A percentile compares a stretch with the other conserved stretches of the same genome.
Evolutionary conservation across 2,888 invertebrate genomes (phyloP).

Genomic region (Synanthedon formicaeformis): DNA sequence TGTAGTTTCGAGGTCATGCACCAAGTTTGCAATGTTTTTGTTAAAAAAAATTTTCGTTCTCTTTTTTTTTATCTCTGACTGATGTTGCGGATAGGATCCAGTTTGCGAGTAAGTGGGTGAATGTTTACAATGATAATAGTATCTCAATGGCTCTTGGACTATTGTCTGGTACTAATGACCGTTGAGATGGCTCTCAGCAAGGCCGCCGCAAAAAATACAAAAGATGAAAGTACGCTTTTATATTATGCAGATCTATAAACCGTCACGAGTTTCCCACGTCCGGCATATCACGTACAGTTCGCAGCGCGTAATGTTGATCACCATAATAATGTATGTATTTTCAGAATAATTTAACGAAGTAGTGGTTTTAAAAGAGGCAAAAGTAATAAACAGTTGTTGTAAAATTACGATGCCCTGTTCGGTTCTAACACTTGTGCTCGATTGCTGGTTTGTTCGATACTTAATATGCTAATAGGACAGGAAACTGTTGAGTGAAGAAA

Average conservation of each 20-base stretch:
- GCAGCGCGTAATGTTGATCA: neutral
- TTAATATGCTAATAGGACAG: too few relatives aligned
- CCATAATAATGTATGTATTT: neutral
- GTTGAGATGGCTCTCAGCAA: constrained; percentile 6
- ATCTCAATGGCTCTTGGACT: too few relatives aligned
- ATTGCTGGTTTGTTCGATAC: too few relatives aligned
- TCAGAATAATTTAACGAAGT: neutral
- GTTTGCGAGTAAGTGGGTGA: too few relatives aligned
- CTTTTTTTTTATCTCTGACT: neutral
- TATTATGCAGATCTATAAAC: neutral
- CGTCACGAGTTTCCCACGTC: constrained; percentile 8
- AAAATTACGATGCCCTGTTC: too few relatives aligned
- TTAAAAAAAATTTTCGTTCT: neutral
- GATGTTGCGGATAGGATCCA: too few relatives aligned
- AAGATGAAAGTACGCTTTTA: constrained; percentile 23
- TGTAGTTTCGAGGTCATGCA: constrained; percentile 3
- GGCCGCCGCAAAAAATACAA: constrained; percentile 15
- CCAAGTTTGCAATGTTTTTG: neutral
- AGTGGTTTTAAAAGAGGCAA: too few relatives aligned
- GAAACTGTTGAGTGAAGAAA: too few relatives aligned
- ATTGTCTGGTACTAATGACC: neutral
- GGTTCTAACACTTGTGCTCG: too few relatives aligned
- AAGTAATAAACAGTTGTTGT: too few relatives aligned
- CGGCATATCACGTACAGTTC: neutral
- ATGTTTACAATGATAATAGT: too few relatives aligned